These are phyloP conservation scores for Trissoscelio sp. DNA, from an alignment of 2,888 invertebrate genomes.

Conservation along the genomic window DNA sequence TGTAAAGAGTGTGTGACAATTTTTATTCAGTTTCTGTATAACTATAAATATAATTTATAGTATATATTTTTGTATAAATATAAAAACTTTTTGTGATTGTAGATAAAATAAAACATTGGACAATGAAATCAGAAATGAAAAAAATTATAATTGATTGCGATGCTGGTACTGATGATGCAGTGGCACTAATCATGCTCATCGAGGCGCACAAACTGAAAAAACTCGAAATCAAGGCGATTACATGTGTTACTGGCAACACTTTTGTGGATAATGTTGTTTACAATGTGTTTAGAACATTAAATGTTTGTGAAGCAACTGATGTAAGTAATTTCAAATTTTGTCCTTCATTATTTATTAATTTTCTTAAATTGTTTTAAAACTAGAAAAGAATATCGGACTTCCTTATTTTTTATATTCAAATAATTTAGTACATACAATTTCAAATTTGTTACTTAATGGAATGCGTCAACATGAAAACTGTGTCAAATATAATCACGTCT, in stretches of 20 bases:
- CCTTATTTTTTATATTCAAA: background rate
- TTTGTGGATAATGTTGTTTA: slow-evolving; percentile 87
- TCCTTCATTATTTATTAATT: background rate
- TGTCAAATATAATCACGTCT: too few relatives aligned
- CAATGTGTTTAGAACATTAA: slow-evolving; percentile 89
- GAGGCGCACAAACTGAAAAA: slow-evolving; percentile 84
- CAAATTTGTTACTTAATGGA: too few relatives aligned
- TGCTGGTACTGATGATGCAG: slow-evolving; percentile 87
- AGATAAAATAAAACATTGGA: too few relatives aligned
- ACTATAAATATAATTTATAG: too few relatives aligned
- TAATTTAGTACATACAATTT: too few relatives aligned
- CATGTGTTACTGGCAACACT: slow-evolving; percentile 91
- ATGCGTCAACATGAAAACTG: too few relatives aligned
- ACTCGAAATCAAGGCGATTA: slow-evolving; percentile 87
- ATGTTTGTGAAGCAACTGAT: slow-evolving; percentile 85
- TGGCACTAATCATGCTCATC: slow-evolving; percentile 86
- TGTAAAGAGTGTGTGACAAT: background rate
- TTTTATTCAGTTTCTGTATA: too few relatives aligned
- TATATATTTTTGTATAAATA: too few relatives aligned
- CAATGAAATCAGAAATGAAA: slow-evolving; percentile 70
- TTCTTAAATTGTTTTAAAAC: too few relatives aligned
- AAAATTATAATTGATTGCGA: slow-evolving; percentile 86
- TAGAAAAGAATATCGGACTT: too few relatives aligned
- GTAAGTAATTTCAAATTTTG: slow-evolving; percentile 83
- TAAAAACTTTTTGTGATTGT: background rate